Evolutionary conservation across 2,113 vertebrate genomes (phyloP).

Genomic region (Elaphurus davidianus): DNA sequence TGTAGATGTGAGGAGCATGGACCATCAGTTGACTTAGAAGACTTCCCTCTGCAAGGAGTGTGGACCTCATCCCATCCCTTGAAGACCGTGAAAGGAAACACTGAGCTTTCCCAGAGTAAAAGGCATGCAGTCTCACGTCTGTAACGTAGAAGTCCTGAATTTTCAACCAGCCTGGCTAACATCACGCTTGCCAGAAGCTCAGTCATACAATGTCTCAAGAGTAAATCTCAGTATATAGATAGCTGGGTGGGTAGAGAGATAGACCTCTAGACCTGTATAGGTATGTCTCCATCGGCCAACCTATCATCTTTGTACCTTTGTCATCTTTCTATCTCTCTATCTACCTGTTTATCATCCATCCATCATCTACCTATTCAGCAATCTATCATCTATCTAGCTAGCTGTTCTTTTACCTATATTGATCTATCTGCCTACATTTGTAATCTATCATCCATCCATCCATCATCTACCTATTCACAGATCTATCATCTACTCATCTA

Average conservation of each 20-base stretch:
- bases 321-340: no score
- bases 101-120: not conserved
- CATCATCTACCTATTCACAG: no score
- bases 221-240: not conserved
- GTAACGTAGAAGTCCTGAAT: not conserved
- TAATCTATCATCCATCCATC: not conserved
- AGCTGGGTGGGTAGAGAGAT: not conserved
- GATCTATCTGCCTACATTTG: not conserved
- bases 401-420: not conserved
- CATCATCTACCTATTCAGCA: not conserved
- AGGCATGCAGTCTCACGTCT: not conserved
- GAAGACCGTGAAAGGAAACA: not conserved
- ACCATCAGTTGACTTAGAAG: not conserved
- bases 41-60: rapidly evolving
- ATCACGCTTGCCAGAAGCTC: not conserved
- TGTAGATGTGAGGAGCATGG: rapidly evolving
- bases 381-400: not conserved
- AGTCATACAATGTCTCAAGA: not conserved
- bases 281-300: not conserved
- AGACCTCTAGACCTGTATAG: not conserved
- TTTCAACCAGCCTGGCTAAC: no score
- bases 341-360: not conserved
- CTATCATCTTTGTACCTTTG: not conserved
- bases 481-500: no score
- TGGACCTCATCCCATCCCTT: no score